These are phyloP conservation scores for Acanthisitta chloris DNA, from an alignment of 2,113 vertebrate species.

Conservation along the genomic window DNA sequence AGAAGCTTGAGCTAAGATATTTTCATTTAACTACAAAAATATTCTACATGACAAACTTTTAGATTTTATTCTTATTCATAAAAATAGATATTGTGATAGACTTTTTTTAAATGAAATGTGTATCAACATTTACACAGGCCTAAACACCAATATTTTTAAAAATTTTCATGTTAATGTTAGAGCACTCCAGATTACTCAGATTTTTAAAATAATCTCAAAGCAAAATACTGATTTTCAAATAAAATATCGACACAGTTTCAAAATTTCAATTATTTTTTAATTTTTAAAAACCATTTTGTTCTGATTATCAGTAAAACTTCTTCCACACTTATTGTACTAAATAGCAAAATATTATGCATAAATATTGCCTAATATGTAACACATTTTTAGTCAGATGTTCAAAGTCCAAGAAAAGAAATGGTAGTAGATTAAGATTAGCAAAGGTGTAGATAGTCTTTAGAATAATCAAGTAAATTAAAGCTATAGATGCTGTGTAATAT, in stretches of 20 bases:
- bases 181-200: not conserved
- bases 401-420: rapidly evolving
- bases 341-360: not conserved
- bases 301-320: not conserved
- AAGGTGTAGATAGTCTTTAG: not conserved
- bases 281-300: not conserved
- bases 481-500: not conserved
- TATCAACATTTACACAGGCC: not conserved
- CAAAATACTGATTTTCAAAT: not conserved
- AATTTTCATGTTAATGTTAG: not conserved
- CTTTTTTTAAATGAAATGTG: not conserved
- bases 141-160: not conserved
- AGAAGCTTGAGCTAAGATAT: not conserved
- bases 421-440: not conserved
- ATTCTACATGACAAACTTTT: not conserved
- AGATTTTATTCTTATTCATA: not conserved
- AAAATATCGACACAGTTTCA: not conserved
- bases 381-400: not conserved
- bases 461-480: not conserved
- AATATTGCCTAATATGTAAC: not conserved
- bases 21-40: not conserved
- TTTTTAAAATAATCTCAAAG: not conserved
- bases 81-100: not conserved
- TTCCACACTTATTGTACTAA: not conserved
- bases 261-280: not conserved